phyloP scores from a whole-genome alignment of 2,888 invertebrate species.

The Gymnocheta viridis region DNA sequence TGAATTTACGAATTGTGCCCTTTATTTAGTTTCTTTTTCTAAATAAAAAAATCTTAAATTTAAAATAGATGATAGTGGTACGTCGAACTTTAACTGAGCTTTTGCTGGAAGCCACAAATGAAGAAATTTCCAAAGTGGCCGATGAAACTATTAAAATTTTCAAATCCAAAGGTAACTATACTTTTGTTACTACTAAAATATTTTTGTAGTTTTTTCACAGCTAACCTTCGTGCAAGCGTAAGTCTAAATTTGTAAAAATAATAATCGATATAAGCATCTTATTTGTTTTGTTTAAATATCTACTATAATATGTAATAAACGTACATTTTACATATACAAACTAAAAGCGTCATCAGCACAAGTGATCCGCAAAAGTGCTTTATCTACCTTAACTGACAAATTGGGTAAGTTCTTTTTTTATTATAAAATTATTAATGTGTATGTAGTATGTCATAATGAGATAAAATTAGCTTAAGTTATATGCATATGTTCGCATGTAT shows the following conservation, averaged over 20 bases:
- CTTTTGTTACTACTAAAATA: constrained; percentile 38
- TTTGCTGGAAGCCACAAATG: constrained; percentile 95
- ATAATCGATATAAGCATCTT: constrained; percentile 48
- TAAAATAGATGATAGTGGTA: constrained; percentile 90
- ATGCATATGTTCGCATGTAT: not conserved
- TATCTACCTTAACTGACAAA: constrained; percentile 94
- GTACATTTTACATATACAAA: constrained; percentile 78
- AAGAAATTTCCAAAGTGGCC: constrained; percentile 92
- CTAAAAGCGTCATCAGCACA: constrained; percentile 82
- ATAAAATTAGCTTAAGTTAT: not conserved
- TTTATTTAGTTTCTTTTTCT: not conserved
- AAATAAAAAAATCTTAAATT: not conserved
- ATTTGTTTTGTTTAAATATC: constrained; percentile 60
- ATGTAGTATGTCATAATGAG: not conserved
- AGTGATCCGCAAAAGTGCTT: constrained; percentile 90
- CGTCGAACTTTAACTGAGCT: constrained; percentile 95
- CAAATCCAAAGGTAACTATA: constrained; percentile 89
- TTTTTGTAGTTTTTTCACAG: constrained; percentile 54
- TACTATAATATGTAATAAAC: constrained; percentile 73
- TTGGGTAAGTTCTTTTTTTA: constrained; percentile 89
- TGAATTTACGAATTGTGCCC: not conserved
- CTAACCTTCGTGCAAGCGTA: constrained; percentile 72
- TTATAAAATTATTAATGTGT: not conserved
- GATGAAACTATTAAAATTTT: constrained; percentile 92
- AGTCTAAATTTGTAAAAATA: constrained; percentile 63